A percentile compares a stretch with the other conserved stretches of the same genome.
These are phyloP conservation scores for Geococcyx californianus DNA, from an alignment of 2,113 vertebrate genomes.

Conservation along the genomic window DNA sequence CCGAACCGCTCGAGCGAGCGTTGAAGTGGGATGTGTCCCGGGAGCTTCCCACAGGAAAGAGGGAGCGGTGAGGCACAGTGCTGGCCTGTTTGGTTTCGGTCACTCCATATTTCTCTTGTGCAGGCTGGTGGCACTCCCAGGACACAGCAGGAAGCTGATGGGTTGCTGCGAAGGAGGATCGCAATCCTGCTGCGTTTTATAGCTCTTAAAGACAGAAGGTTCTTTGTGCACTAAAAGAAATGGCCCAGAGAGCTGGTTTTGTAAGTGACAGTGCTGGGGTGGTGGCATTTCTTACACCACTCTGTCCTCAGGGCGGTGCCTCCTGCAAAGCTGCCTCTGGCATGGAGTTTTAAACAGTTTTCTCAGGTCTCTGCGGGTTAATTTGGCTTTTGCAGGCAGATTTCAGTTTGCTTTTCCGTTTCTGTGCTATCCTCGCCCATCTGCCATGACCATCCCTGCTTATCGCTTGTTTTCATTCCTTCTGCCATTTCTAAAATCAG, in stretches of 20 bases:
- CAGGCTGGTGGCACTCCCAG: neutral
- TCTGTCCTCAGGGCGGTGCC: fast-evolving
- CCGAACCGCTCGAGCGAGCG: neutral
- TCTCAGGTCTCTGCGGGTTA: neutral
- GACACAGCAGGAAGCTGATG: neutral
- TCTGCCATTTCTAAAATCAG: conserved; percentile 49
- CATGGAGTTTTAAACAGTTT: neutral
- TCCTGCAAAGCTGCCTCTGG: neutral
- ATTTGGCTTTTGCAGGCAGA: neutral
- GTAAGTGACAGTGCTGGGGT: fast-evolving
- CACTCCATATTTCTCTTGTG: neutral
- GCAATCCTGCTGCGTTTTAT: neutral
- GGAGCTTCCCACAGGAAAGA: neutral
- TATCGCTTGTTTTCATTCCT: conserved; percentile 58
- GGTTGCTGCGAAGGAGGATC: neutral
- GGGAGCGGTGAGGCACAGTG: neutral
- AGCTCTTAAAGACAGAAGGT: neutral
- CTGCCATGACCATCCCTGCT: conserved; percentile 54
- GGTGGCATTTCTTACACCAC: neutral
- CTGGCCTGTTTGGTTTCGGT: fast-evolving
- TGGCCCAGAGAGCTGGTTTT: neutral
- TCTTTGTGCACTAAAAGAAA: neutral
- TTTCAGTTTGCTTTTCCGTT: neutral
- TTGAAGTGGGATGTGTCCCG: neutral
- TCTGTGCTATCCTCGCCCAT: conserved; percentile 45